Conservation (phyloP, 1,140 invertebrate species). For the Dendrolimus punctatus region DNA sequence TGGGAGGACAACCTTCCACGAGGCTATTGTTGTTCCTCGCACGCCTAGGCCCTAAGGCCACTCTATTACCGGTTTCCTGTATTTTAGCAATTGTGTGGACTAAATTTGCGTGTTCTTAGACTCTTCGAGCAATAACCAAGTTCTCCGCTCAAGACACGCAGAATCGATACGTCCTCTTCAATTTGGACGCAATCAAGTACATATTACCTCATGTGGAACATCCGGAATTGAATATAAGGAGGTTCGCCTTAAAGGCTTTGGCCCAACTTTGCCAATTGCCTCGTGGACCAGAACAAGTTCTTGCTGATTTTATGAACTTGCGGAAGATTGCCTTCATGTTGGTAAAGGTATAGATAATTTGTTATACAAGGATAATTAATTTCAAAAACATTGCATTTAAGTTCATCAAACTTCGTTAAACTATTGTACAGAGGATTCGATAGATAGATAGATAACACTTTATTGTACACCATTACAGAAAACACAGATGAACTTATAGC, state of each 20-base stretch:
- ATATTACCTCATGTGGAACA: constrained; percentile 52
- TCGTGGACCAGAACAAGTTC: constrained; percentile 44
- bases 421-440: no score
- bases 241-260: constrained; percentile 53
- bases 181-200: constrained; percentile 41
- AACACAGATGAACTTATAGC: no score
- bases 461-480: no score
- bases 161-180: constrained; percentile 40
- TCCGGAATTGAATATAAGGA: constrained; percentile 43
- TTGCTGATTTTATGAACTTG: constrained; percentile 40
- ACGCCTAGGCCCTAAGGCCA: no score
- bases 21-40: no score
- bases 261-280: constrained; percentile 58
- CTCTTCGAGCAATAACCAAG: constrained; percentile 58
- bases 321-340: constrained; percentile 51
- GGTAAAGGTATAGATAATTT: constrained; percentile 29
- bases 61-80: no score
- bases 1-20: no score
- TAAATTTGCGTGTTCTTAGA: constrained; percentile 12
- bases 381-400: no score
- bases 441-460: no score
- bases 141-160: constrained; percentile 50
- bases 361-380: no score
- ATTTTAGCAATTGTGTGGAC: no score
- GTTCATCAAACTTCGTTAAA: no score